Base-by-base conservation (phyloP, 2,113 vertebrate genomes). In the Charadrius vociferus region DNA sequence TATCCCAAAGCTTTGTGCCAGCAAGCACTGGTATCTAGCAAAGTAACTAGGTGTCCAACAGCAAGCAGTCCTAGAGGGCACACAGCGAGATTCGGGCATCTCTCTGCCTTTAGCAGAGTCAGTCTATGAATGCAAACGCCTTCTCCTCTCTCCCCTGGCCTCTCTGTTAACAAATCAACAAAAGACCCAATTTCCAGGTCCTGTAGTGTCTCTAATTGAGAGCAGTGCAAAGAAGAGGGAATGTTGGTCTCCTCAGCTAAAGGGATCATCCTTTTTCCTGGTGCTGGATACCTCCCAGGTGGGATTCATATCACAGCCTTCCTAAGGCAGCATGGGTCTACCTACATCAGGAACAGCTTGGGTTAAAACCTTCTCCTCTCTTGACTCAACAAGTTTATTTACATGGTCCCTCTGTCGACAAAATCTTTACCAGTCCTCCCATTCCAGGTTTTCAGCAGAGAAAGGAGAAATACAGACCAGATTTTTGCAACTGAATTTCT, bases 61-160 rank as follows among this genome's bases (percentile, higher is more conserved):
- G 50, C 53, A 75, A 58, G 24, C n/a, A 37, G 32, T 12, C 47
- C 67, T 77, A 32, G 18, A 81, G 63, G 36, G 50, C 67, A 45
- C 34, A 2, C 49, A 81, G 81, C 9, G 30, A 19, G 20, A 34
- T 41, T 6, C 19, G 29, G 26, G 14, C 49, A 45, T 21, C 9
- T 59, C 61, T 36, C 34, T 68, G 56, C 78, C 37, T 32, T 37
- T 6, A 21, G 34, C 71, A 91, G 34, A 6, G 8, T 18, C 29
- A 19, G 7, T 12, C 45, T 47, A 2, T 14, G 22, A 22, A 50
- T 15, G 34, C 19, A 61, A 59, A 53, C 0, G 0, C 9, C 23
- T 39, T 32, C 36, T 26, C 14, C 29, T n/a, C 24, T 53, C 29
- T 41, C 9, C 23, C 6, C 9, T 6, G 2, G 36, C 11, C 16